Base-by-base conservation (phyloP, 2,797 vertebrate genomes). In the Amblyraja radiata region DNA sequence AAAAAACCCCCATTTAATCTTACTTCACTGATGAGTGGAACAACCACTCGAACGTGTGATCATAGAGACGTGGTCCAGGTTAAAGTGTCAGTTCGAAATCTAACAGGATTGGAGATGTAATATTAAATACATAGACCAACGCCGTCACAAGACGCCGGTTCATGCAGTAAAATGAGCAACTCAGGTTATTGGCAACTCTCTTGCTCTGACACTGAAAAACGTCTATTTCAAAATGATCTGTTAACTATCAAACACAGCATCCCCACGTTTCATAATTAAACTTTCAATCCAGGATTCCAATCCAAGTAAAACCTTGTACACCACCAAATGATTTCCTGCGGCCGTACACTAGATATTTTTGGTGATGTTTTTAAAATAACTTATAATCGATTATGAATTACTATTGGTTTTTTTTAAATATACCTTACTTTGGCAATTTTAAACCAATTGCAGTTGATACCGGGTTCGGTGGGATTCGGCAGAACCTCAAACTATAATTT, bases 371-470 rank as follows among this genome's bases (percentile, higher is more conserved):
- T 79, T 32, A 63, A 63, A 32, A 65, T 46, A 14, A 21, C 13
- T 68, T 68, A n/a, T 18, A 11, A 6, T 32, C 5, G 18, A 32
- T 65, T 65, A 18, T 65, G 14, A 6, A 7, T 83, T 23, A 46
- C 54, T 23, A 11, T 25, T 58, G 10, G 32, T n/a, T 11, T 46
- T 46, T 16, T 79, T 54, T 3, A 3, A 46, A 46, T 21, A n/a
- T 16, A 65, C 63, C 16, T 88, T n/a, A 88, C 28, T 88, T 28
- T 61, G 28, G 13, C 28, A 18, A 32, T 18, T 65, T 32, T n/a
- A 61, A 84, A 61, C 25, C 95, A 96, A 96, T 95, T 95, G 94
- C 95, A 95, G 1, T 28, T 86, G 83, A 25, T 32, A 63, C 63
- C 1, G 25, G 25, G 25, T 13, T 61, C 28, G 58, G 1, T 14